Evolutionary conservation across 2,113 vertebrate genomes (phyloP).

Genomic region (Gambusia affinis): DNA sequence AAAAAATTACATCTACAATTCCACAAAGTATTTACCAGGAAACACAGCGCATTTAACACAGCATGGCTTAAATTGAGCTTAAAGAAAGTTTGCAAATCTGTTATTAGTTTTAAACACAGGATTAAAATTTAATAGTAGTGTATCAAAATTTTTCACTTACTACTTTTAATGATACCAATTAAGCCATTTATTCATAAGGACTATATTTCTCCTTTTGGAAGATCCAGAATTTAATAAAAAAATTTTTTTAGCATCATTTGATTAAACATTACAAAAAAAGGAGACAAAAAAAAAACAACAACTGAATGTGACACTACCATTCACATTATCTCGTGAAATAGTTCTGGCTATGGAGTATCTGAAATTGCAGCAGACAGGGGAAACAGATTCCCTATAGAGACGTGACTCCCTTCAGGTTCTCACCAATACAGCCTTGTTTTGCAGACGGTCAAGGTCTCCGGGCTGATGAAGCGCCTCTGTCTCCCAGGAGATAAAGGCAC

Average conservation of each 20-base stretch:
- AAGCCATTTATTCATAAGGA: background rate
- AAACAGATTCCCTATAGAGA: background rate
- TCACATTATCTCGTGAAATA: background rate
- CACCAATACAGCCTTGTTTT: constrained; percentile 77
- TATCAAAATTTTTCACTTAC: too few species aligned
- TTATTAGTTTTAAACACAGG: too few species aligned
- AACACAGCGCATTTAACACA: too few species aligned
- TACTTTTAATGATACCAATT: background rate
- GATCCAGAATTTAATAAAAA: background rate
- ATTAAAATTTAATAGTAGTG: too few species aligned
- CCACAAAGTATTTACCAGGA: too few species aligned
- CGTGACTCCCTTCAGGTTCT: constrained; percentile 38
- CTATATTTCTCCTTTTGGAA: too few species aligned
- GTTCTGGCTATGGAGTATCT: background rate
- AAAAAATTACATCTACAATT: too few species aligned
- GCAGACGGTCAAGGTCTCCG: constrained; percentile 75
- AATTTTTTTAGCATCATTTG: background rate
- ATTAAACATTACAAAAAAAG: background rate
- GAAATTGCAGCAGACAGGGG: background rate
- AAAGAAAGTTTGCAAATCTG: too few species aligned
- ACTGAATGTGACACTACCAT: background rate
- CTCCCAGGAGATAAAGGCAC: constrained; percentile 64
- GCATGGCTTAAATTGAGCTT: too few species aligned
- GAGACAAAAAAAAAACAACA: background rate
- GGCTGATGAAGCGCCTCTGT: background rate